Evolutionary conservation across 92 coral and sea anemone genomes (phyloP).

Genomic region (Pocillopora meandrina): DNA sequence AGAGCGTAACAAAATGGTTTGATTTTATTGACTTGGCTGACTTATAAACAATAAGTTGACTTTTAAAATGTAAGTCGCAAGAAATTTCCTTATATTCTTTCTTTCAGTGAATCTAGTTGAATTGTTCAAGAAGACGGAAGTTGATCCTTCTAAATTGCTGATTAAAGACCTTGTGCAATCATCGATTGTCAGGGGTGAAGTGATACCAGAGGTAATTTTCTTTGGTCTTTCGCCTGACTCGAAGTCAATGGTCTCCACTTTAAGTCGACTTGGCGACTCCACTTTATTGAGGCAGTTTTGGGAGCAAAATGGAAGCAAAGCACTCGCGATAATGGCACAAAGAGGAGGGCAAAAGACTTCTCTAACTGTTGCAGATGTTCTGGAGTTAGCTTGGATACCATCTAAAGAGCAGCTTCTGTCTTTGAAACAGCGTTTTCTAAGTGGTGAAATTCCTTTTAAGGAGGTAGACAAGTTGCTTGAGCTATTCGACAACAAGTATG

Average conservation of each 20-base stretch:
- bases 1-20: background rate
- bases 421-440: slow-evolving; percentile 22
- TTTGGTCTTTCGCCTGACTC: slow-evolving; percentile 59
- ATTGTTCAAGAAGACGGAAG: slow-evolving; percentile 11
- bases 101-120: slow-evolving; percentile 48
- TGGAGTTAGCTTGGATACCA: slow-evolving; percentile 61
- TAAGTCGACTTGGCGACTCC: slow-evolving; percentile 58
- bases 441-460: slow-evolving; percentile 46
- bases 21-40: background rate
- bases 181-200: background rate
- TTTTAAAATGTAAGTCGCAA: background rate
- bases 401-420: slow-evolving; percentile 41
- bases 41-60: no score
- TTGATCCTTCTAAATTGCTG: slow-evolving; percentile 30
- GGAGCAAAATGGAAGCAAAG: slow-evolving; percentile 53
- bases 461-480: slow-evolving; percentile 57
- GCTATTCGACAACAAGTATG: slow-evolving; percentile 20
- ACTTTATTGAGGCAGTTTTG: slow-evolving; percentile 64
- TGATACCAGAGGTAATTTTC: slow-evolving; percentile 46
- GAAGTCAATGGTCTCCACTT: slow-evolving; percentile 45
- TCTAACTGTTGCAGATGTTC: slow-evolving; percentile 52
- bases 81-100: background rate
- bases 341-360: slow-evolving; percentile 2
- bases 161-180: slow-evolving; percentile 51
- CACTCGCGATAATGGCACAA: slow-evolving; percentile 13